phyloP scores from a whole-genome alignment of 2,797 vertebrate species.

The Botia kubotai region DNA sequence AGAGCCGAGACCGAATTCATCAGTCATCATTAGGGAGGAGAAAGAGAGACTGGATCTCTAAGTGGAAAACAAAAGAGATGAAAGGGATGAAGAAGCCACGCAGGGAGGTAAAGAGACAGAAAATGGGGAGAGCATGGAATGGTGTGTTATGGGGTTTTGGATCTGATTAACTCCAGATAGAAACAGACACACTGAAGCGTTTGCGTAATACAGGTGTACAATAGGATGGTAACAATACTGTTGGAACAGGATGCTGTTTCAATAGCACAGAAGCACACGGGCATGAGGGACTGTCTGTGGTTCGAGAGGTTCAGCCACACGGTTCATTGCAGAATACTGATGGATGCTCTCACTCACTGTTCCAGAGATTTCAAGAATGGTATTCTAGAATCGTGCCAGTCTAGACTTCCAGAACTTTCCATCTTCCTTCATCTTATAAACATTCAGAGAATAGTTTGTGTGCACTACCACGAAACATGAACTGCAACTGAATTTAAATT shows the following conservation, averaged over 20 bases:
- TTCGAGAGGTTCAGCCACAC: slow-evolving; percentile 13
- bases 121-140: neutral
- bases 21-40: slow-evolving; percentile 47
- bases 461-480: slow-evolving; percentile 12
- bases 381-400: slow-evolving; percentile 6
- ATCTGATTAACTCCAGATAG: neutral
- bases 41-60: slow-evolving; percentile 40
- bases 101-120: neutral
- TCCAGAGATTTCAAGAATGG: slow-evolving; percentile 4
- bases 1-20: slow-evolving; percentile 49
- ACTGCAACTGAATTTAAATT: slow-evolving; percentile 12
- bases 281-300: neutral
- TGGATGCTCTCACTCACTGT: slow-evolving; percentile 15
- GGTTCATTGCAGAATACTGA: slow-evolving; percentile 38
- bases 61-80: slow-evolving; percentile 35
- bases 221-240: slow-evolving; percentile 8
- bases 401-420: slow-evolving; percentile 24
- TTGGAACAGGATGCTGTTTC: neutral
- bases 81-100: slow-evolving; percentile 43
- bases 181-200: neutral
- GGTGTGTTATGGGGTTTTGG: neutral
- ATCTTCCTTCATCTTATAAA: slow-evolving; percentile 25
- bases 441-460: slow-evolving; percentile 24
- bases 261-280: neutral
- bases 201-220: slow-evolving; percentile 2